Percentiles rank a stretch among this genome's conserved stretches.
phyloP scores from a whole-genome alignment of 1,140 invertebrate genomes.

The Lasioglossum baleicum region DNA sequence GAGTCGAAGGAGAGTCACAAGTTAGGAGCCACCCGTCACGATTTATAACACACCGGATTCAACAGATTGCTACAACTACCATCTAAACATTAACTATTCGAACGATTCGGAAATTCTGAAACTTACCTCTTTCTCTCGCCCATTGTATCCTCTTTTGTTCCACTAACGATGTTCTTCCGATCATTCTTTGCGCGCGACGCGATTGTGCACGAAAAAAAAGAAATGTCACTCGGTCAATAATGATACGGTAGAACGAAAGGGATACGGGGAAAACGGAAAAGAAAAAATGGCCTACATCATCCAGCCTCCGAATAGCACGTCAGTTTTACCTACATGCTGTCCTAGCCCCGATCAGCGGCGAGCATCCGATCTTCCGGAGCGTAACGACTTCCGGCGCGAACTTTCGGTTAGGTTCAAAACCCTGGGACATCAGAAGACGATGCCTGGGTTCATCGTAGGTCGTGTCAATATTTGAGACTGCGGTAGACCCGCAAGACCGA shows the following conservation, averaged over 20 bases:
- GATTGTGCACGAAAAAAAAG: conserved; percentile 25
- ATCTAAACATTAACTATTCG: not conserved
- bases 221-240: conserved; percentile 32
- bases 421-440: conserved; percentile 17
- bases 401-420: not conserved
- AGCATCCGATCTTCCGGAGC: conserved; percentile 16
- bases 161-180: conserved; percentile 82
- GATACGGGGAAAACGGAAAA: conserved; percentile 27
- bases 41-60: not conserved
- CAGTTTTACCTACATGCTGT: conserved; percentile 43
- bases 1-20: too few species aligned
- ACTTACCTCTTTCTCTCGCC: conserved; percentile 86
- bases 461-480: conserved; percentile 68
- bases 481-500: conserved; percentile 25
- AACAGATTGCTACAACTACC: not conserved
- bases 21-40: not conserved
- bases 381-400: conserved; percentile 23
- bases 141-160: conserved; percentile 89
- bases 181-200: conserved; percentile 61
- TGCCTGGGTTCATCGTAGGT: conserved; percentile 47
- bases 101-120: not conserved
- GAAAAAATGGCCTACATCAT: conserved; percentile 38
- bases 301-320: conserved; percentile 3
- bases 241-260: conserved; percentile 8
- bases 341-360: not conserved